Evolutionary conservation across 2,888 invertebrate species (phyloP).

Genomic region (Stenchaetothrips biformis): DNA sequence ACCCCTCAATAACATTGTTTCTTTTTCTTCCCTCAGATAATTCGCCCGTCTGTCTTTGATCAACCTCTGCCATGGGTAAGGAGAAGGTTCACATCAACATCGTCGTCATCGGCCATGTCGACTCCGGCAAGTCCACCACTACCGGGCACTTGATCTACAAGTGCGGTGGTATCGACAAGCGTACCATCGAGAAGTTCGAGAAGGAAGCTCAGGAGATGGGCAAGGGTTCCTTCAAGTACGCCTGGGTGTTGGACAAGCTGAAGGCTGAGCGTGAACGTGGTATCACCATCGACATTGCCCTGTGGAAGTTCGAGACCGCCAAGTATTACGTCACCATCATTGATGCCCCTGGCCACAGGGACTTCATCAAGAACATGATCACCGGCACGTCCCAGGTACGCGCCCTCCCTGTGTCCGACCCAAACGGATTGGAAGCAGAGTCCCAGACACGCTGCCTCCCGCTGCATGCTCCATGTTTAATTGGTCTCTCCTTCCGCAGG

Average conservation of each 20-base stretch:
- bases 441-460: background rate
- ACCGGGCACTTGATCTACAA: conserved; percentile 98
- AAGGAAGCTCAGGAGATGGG: conserved; percentile 99
- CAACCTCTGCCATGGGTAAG: background rate
- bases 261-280: conserved; percentile 99
- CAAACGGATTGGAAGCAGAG: no score
- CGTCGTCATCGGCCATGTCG: conserved; percentile 97
- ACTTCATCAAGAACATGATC: conserved; percentile 99
- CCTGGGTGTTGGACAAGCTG: conserved; percentile 99
- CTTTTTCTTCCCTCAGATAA: background rate
- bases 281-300: conserved; percentile 96
- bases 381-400: conserved; percentile 80
- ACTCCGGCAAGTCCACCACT: conserved; percentile 94
- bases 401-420: no score
- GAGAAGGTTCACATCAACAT: conserved; percentile 92
- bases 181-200: conserved; percentile 99
- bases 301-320: conserved; percentile 95
- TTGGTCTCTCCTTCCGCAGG: conserved; percentile 50
- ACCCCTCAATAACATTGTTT: background rate
- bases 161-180: conserved; percentile 99
- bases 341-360: conserved; percentile 98
- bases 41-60: background rate
- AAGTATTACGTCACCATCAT: conserved; percentile 97
- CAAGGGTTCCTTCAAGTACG: conserved; percentile 99
- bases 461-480: background rate